phyloP scores from a whole-genome alignment of 2,797 vertebrate species.

The Hypotaenidia okinawae region DNA sequence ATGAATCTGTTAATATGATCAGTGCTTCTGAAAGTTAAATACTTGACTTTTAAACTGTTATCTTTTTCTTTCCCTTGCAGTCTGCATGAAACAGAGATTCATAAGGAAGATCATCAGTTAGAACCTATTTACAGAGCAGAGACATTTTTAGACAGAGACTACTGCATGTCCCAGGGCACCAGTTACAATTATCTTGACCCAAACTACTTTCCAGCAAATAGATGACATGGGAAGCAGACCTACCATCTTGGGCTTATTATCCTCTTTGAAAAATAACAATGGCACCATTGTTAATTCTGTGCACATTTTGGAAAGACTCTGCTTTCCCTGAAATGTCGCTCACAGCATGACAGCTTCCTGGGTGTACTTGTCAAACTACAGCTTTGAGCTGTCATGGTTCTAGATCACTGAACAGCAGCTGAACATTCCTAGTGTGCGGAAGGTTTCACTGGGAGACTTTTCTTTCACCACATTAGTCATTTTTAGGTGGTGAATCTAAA shows the following conservation, averaged over 20 bases:
- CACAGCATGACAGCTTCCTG: conserved; percentile 82
- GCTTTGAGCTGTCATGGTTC: conserved; percentile 77
- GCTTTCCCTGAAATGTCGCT: conserved; percentile 84
- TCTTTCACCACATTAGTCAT: conserved; percentile 62
- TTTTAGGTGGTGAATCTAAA: conserved; percentile 68
- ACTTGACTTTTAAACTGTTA: conserved; percentile 47
- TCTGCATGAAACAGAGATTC: conserved; percentile 93
- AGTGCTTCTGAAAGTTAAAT: neutral
- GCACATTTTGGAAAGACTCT: conserved; percentile 85
- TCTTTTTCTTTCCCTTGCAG: conserved; percentile 79
- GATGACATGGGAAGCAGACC: conserved; percentile 92
- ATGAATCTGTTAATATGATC: neutral
- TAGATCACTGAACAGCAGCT: conserved; percentile 79
- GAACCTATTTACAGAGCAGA: conserved; percentile 91
- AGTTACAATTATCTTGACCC: conserved; percentile 99
- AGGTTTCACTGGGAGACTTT: conserved; percentile 74
- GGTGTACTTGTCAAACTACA: conserved; percentile 78
- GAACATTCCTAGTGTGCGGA: conserved; percentile 80
- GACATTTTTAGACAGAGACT: conserved; percentile 98
- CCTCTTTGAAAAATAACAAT: conserved; percentile 85
- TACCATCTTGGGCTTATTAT: conserved; percentile 69
- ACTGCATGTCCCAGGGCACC: conserved; percentile 94
- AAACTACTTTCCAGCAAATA: conserved; percentile 99
- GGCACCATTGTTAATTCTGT: conserved; percentile 87
- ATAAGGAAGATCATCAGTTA: conserved; percentile 93